Percentiles rank a stretch among this genome's conserved stretches.
phyloP scores from a whole-genome alignment of 2,797 vertebrate genomes.

The Hippopotamyrus pictus region DNA sequence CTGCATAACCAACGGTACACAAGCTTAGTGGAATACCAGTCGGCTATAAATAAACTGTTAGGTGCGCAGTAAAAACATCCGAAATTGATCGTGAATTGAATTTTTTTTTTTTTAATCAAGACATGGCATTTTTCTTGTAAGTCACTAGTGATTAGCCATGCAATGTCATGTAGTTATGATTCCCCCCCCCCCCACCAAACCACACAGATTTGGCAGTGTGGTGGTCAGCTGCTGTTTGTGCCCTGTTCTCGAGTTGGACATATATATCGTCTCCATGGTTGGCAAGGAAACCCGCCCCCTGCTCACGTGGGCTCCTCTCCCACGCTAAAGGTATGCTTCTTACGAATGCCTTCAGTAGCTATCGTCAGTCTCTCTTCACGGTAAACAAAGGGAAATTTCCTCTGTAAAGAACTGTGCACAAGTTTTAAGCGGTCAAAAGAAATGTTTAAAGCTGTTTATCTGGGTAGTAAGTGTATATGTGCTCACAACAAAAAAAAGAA shows the following conservation, averaged over 20 bases:
- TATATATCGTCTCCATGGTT: constrained; percentile 92
- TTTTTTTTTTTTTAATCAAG: not conserved
- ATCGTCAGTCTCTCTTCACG: not conserved
- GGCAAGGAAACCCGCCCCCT: constrained; percentile 95
- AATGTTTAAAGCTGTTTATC: not conserved
- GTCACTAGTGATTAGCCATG: not conserved
- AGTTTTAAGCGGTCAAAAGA: not conserved
- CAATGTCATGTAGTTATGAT: not conserved
- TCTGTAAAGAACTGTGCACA: not conserved
- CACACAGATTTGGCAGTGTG: constrained; percentile 95
- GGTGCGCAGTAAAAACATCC: not conserved
- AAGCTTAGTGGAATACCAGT: not conserved
- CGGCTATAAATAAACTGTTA: not conserved
- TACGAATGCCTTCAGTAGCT: not conserved
- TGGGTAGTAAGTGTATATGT: not conserved
- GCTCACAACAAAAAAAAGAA: not conserved
- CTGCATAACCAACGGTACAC: not conserved
- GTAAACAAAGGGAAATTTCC: not conserved
- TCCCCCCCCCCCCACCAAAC: not conserved
- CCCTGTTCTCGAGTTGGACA: constrained; percentile 95
- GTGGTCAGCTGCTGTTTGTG: constrained; percentile 86
- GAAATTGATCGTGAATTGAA: not conserved
- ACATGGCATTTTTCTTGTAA: not conserved
- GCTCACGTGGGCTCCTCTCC: constrained; percentile 92
- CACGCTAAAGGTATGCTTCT: constrained; percentile 79